These are phyloP conservation scores for Stegodyphus dumicola DNA, from an alignment of 1,140 invertebrate genomes.

Conservation along the genomic window DNA sequence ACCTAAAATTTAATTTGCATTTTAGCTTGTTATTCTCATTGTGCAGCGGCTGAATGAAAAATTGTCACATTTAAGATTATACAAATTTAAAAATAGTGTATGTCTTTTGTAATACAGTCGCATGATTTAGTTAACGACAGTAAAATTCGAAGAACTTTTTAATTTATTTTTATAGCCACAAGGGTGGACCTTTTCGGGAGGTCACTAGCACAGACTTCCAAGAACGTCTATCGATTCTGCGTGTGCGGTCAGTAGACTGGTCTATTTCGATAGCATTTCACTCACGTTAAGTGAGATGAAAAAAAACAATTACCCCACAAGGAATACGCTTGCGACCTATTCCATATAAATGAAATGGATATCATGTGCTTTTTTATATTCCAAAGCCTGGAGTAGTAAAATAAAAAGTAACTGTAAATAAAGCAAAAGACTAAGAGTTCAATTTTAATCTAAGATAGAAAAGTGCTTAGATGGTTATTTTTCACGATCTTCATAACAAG, in stretches of 20 bases:
- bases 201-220: conserved; percentile 35
- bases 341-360: background rate
- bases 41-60: too few species aligned
- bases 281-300: background rate
- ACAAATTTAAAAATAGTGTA: too few species aligned
- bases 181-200: background rate
- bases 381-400: background rate
- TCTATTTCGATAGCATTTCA: conserved; percentile 22
- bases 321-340: background rate
- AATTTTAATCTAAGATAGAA: background rate
- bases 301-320: background rate
- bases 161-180: too few species aligned
- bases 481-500: too few species aligned
- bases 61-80: too few species aligned
- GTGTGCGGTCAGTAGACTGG: conserved; percentile 8
- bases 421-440: background rate
- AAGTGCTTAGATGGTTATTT: too few species aligned
- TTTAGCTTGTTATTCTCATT: too few species aligned
- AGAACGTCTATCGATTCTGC: conserved; percentile 29
- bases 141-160: too few species aligned
- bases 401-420: background rate
- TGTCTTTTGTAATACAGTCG: too few species aligned
- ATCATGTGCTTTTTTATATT: background rate
- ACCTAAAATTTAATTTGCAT: too few species aligned
- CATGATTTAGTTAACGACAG: too few species aligned